Conservation (phyloP, 1,140 invertebrate species). For the Melanaphis sacchari region DNA sequence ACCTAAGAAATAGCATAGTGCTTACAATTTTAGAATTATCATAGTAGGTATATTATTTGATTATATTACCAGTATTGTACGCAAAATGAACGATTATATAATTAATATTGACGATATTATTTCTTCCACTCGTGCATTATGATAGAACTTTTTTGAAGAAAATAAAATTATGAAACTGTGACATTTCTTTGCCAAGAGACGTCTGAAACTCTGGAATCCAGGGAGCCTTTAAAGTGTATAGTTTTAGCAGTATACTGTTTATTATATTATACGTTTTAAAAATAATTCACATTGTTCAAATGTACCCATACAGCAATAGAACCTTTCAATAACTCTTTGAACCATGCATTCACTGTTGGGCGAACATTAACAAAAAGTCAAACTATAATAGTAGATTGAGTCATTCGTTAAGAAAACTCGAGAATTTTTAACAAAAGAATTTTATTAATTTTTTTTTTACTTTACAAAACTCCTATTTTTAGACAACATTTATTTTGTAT, state of each 20-base stretch:
- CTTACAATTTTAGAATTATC: no score
- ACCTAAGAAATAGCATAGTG: no score
- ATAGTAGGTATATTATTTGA: no score
- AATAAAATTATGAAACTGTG: background rate
- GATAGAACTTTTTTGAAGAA: background rate
- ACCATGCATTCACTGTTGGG: background rate
- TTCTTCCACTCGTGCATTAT: background rate
- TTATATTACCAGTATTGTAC: no score
- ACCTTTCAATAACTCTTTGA: background rate
- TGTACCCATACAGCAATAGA: background rate
- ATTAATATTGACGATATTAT: background rate
- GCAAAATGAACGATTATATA: no score
- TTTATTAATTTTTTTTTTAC: background rate
- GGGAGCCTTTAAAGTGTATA: background rate
- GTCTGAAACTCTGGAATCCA: background rate
- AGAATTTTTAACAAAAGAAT: slow-evolving; percentile 15
- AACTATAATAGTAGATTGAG: background rate
- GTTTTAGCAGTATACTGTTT: background rate
- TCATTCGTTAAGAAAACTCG: background rate
- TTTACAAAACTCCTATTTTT: background rate
- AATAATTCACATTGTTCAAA: background rate
- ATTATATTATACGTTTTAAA: background rate
- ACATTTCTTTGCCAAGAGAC: background rate
- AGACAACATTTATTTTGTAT: background rate
- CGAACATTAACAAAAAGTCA: background rate